Evolutionary conservation across 2,888 invertebrate species (phyloP).

Genomic region (Augochlorella aurata): DNA sequence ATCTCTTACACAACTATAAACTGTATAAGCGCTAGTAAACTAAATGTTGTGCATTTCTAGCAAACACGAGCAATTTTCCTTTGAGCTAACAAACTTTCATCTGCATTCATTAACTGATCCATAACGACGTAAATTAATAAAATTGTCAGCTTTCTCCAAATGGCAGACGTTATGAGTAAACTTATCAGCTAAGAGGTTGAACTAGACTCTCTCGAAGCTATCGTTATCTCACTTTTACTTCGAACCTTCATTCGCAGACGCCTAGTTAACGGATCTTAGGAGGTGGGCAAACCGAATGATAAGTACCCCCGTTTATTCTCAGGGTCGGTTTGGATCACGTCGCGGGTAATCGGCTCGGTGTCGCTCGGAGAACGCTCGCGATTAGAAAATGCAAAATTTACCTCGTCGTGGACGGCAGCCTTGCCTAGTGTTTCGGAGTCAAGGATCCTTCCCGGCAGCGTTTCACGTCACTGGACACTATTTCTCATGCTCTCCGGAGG

Average conservation of each 20-base stretch:
- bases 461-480: constrained; percentile 43
- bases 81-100: not conserved
- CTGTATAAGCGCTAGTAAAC: too few species aligned
- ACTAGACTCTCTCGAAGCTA: not conserved
- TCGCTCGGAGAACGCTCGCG: constrained; percentile 60
- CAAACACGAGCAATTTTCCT: too few species aligned
- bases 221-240: constrained; percentile 1
- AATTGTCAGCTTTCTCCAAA: constrained; percentile 1
- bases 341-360: constrained; percentile 27
- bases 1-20: too few species aligned
- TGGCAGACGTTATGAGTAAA: not conserved
- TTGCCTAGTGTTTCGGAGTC: constrained; percentile 32
- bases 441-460: constrained; percentile 46
- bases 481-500: constrained; percentile 44
- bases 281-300: too few species aligned
- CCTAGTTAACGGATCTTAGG: not conserved
- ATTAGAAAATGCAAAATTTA: constrained; percentile 57
- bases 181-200: not conserved
- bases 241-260: not conserved
- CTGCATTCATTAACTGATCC: not conserved
- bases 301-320: not conserved
- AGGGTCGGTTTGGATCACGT: not conserved
- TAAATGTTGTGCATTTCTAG: too few species aligned
- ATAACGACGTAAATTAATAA: not conserved
- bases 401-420: constrained; percentile 39